phyloP scores from a whole-genome alignment of 2,113 vertebrate genomes.

The Merops nubicus region DNA sequence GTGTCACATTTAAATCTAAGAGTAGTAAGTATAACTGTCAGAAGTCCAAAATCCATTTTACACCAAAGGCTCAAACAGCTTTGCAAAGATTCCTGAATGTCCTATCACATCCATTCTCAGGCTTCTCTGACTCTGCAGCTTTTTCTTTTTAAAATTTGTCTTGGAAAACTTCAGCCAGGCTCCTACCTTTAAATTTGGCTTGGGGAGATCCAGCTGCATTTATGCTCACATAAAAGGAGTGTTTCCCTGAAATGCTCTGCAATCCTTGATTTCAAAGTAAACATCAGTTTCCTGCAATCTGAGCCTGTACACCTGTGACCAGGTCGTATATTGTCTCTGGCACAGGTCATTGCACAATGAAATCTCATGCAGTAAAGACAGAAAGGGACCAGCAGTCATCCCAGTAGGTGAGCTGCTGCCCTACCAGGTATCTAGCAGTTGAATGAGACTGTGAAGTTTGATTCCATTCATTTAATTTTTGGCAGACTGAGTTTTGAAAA shows the following conservation, averaged over 20 bases:
- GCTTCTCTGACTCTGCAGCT: not conserved
- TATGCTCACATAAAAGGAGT: rapidly evolving
- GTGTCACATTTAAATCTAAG: not conserved
- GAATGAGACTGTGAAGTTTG: rapidly evolving
- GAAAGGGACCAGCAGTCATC: not conserved
- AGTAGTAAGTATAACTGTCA: not conserved
- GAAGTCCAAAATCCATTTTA: not conserved
- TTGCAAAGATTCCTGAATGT: not conserved
- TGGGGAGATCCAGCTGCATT: not conserved
- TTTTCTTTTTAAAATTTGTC: not conserved
- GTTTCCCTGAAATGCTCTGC: not conserved
- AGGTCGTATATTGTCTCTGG: rapidly evolving
- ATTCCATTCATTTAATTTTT: too few relatives aligned
- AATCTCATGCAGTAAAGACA: not conserved
- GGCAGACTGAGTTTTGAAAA: not conserved
- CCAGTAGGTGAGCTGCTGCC: not conserved
- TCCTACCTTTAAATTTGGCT: not conserved
- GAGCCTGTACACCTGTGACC: not conserved
- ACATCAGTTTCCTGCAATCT: not conserved
- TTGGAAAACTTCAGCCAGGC: not conserved
- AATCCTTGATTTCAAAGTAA: not conserved
- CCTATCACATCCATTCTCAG: not conserved
- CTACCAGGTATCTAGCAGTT: rapidly evolving
- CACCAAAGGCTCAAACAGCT: not conserved
- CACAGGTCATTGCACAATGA: not conserved